A percentile compares a stretch with the other conserved stretches of the same genome.
phyloP scores from a whole-genome alignment of 2,113 vertebrate genomes.

The Puffinus mauretanicus region DNA sequence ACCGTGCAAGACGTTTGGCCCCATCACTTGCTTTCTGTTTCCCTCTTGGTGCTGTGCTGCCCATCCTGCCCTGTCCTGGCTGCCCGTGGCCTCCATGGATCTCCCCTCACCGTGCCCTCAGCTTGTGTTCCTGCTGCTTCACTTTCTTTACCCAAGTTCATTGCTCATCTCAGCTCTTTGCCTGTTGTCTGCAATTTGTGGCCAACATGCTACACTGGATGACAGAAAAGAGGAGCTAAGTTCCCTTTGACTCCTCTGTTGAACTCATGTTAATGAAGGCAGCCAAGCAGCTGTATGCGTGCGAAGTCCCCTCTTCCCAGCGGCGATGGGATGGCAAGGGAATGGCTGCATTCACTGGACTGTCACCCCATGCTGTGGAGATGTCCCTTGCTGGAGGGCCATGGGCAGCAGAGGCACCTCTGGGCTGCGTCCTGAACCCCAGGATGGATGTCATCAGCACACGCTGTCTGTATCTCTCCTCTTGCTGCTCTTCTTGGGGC shows the following conservation, averaged over 20 bases:
- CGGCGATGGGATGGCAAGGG: not conserved
- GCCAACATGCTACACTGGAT: not conserved
- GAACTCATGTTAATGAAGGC: rapidly evolving
- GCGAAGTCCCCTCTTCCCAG: too few relatives aligned
- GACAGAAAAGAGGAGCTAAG: not conserved
- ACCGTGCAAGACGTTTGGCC: not conserved
- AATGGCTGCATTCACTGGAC: rapidly evolving
- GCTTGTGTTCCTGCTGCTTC: not conserved
- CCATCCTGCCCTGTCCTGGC: not conserved
- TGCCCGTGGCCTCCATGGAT: not conserved
- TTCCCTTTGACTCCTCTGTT: not conserved
- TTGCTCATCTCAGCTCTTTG: not conserved
- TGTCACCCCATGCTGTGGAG: rapidly evolving
- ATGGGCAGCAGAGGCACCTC: not conserved
- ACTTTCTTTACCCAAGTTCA: not conserved
- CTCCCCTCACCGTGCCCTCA: not conserved
- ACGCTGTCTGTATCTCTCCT: not conserved
- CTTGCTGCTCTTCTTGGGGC: not conserved
- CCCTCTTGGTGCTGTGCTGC: not conserved
- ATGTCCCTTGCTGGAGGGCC: rapidly evolving
- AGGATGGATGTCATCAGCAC: not conserved
- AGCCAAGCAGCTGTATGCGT: not conserved
- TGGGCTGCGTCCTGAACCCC: rapidly evolving
- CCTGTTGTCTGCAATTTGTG: not conserved
- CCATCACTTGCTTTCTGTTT: not conserved